phyloP scores from a whole-genome alignment of 2,113 vertebrate species.

The Cromileptes altivelis region DNA sequence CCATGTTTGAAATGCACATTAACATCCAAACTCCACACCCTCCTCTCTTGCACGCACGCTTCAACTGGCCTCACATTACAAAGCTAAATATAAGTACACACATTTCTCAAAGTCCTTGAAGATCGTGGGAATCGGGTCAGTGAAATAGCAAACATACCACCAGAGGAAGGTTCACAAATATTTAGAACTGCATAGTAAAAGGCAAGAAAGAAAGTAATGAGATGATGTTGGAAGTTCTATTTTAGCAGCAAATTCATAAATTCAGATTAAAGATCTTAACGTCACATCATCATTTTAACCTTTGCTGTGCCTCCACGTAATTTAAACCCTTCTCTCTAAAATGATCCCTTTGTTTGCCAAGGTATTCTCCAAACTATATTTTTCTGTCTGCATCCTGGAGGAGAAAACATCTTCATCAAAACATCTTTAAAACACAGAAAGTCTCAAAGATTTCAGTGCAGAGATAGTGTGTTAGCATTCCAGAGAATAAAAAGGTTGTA shows the following conservation, averaged over 20 bases:
- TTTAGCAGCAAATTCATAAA: background rate
- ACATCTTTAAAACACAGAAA: background rate
- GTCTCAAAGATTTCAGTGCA: conserved; percentile 1
- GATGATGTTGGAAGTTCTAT: background rate
- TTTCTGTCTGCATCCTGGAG: background rate
- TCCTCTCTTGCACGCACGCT: conserved; percentile 43
- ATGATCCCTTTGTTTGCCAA: conserved; percentile 65
- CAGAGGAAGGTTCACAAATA: conserved; percentile 4
- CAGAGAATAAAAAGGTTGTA: conserved; percentile 64
- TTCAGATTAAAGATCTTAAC: background rate
- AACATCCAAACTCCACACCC: conserved; percentile 54
- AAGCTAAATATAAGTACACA: conserved; percentile 66
- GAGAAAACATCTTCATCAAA: background rate
- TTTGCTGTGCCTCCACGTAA: background rate
- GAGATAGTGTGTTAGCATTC: conserved; percentile 36
- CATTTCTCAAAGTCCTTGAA: conserved; percentile 54
- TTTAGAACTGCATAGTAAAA: background rate
- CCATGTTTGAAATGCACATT: conserved; percentile 35
- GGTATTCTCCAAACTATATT: background rate
- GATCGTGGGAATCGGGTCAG: conserved; percentile 38
- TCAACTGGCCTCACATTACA: conserved; percentile 56
- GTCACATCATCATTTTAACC: background rate
- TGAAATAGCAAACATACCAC: conserved; percentile 32
- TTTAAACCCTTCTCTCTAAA: background rate
- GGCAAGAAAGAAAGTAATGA: background rate